Base-by-base conservation (phyloP, 2,797 vertebrate species). In the Naso thynnoides region DNA sequence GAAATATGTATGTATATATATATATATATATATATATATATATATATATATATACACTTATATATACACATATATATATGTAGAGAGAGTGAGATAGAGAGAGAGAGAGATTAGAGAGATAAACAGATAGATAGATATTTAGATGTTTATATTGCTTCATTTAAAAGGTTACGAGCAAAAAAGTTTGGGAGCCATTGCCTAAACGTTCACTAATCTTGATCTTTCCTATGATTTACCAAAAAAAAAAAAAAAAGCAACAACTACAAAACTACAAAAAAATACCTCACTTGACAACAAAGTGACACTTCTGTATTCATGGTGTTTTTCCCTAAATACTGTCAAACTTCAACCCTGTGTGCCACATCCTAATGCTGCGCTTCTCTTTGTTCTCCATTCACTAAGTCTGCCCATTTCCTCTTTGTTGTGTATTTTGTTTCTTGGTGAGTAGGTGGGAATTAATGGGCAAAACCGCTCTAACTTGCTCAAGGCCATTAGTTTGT, bases 301-400 rank as follows among this genome's bases (percentile, higher is more conserved):
- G 0, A 39, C 6, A 42, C 49, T 33, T 29, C 45, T 47, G 11
- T 19, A 29, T 44, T 54, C 24, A 24, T 41, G 15, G n/a, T 4
- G n/a, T 48, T 31, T 18, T 6, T 53, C 27, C 13, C 19, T 15
- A 4, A 42, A 41, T 42, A 39, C 47, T 53, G 33, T 70, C 18
- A 62, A 50, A 59, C 15, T 23, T 24, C 13, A 29, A 16, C 8
- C 19, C 36, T 5, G 10, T 76, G 48, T 18, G 16, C 24, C n/a
- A 44, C 29, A 66, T 81, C 68, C 64, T 47, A 41, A 70, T 67
- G 59, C 57, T 70, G 6, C 36, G 44, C 42, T 11, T 73, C 45
- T 62, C 65, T 74, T 62, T 84, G 56, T 80, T 31, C 36, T 70
- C 42, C 74, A 73, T 83, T 85, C 72, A 73, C 64, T 67, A 68